A percentile compares a stretch with the other conserved stretches of the same genome.
phyloP scores from a whole-genome alignment of 2,113 vertebrate species.

The Procavia capensis region DNA sequence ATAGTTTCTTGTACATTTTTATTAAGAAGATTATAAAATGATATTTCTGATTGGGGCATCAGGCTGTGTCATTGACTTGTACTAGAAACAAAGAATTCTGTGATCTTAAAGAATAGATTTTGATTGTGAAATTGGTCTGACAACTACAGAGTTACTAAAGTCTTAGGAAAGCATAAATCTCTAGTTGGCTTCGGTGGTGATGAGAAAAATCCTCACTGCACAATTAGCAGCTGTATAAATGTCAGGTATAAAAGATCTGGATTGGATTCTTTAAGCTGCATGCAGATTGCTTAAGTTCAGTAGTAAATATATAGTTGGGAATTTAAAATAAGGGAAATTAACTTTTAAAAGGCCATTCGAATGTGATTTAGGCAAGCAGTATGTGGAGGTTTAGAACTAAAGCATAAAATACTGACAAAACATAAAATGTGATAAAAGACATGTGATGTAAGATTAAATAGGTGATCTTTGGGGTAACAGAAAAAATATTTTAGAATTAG shows the following conservation, averaged over 20 bases:
- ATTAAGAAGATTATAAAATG: not conserved
- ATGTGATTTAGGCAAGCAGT: not conserved
- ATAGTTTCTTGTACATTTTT: not conserved
- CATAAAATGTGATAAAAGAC: not conserved
- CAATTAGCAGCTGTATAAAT: not conserved
- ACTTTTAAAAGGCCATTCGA: not conserved
- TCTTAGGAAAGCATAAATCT: not conserved
- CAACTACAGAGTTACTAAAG: not conserved
- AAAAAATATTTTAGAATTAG: conserved; percentile 14
- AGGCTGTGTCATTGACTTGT: not conserved
- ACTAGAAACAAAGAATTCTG: not conserved
- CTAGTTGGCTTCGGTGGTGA: not conserved
- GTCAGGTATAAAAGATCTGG: not conserved
- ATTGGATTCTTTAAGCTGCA: not conserved
- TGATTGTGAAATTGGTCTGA: not conserved
- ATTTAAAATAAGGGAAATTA: not conserved
- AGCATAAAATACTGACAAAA: conserved; percentile 25
- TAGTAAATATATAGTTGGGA: not conserved
- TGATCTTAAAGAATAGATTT: not conserved
- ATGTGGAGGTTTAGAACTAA: not conserved
- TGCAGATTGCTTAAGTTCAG: not conserved
- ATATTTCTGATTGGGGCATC: not conserved
- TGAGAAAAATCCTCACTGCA: not conserved
- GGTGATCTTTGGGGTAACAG: not conserved
- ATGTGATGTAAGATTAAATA: not conserved